phyloP scores from a whole-genome alignment of 2,888 invertebrate genomes.

The Galeruca laticollis region DNA sequence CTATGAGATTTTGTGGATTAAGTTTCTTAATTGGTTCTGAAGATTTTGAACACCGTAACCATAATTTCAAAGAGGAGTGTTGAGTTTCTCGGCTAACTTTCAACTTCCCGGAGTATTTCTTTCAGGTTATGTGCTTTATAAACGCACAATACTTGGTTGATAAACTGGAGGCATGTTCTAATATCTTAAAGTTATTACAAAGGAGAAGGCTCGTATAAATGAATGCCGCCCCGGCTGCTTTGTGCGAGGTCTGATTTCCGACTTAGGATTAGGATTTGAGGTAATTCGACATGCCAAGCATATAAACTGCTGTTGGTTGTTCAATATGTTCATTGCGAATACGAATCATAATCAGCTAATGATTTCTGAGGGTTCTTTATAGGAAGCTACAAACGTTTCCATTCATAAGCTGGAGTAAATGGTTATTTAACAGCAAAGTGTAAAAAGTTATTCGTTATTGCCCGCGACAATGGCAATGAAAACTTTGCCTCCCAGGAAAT shows the following conservation, averaged over 20 bases:
- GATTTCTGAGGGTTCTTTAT: too few relatives aligned
- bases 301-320: neutral
- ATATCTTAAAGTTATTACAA: conserved; percentile 7
- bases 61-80: neutral
- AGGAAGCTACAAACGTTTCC: too few relatives aligned
- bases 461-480: too few relatives aligned
- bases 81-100: conserved; percentile 1
- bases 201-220: conserved; percentile 5
- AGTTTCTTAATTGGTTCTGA: neutral
- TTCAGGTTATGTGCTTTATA: neutral
- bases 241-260: neutral
- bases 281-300: neutral
- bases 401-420: too few relatives aligned
- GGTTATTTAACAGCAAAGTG: too few relatives aligned
- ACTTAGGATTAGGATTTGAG: neutral
- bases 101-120: neutral
- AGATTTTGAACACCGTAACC: neutral
- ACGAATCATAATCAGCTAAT: too few relatives aligned
- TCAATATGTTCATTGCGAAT: neutral
- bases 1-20: neutral
- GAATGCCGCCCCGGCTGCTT: neutral
- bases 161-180: conserved; percentile 4
- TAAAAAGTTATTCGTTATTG: too few relatives aligned
- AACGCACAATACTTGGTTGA: neutral
- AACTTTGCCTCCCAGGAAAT: too few relatives aligned